A percentile compares a stretch with the other conserved stretches of the same genome.
phyloP scores from a whole-genome alignment of 2,113 vertebrate species.

The Halichoeres trimaculatus region DNA sequence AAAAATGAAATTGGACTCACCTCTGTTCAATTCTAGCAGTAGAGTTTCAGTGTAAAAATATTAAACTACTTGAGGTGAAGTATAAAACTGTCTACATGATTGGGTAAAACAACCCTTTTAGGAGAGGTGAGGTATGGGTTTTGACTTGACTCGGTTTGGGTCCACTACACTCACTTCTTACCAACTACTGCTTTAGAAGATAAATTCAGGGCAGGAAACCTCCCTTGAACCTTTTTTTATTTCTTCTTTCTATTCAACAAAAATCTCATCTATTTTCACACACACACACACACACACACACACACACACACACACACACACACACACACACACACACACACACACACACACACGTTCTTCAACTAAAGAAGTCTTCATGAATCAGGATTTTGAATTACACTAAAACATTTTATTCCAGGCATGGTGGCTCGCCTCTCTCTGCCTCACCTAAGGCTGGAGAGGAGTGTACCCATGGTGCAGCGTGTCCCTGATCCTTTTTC shows the following conservation, averaged over 20 bases:
- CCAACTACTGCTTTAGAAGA: not conserved
- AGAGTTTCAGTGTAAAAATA: not conserved
- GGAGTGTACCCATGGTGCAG: slow-evolving; percentile 16
- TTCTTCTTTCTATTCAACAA: slow-evolving; percentile 9
- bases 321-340: not conserved
- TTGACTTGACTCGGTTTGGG: not conserved
- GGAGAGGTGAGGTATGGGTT: not conserved
- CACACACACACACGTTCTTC: slow-evolving; percentile 10
- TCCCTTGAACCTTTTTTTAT: not conserved
- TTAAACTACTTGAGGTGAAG: not conserved
- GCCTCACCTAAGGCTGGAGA: slow-evolving; percentile 41
- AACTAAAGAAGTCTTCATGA: slow-evolving; percentile 29
- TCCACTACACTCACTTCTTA: not conserved
- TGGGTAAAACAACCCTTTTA: slow-evolving; percentile 2
- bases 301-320: not conserved
- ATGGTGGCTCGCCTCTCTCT: slow-evolving; percentile 8
- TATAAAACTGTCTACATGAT: slow-evolving; percentile 7
- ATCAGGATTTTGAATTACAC: slow-evolving; percentile 32
- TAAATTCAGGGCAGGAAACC: not conserved
- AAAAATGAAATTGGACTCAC: slow-evolving; percentile 21
- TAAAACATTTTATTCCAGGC: slow-evolving; percentile 45
- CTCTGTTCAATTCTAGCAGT: not conserved
- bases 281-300: not conserved
- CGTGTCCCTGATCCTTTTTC: slow-evolving; percentile 51
- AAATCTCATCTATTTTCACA: slow-evolving; percentile 10